Evolutionary conservation across 2,888 invertebrate species (phyloP).

Genomic region (Caenorhabditis sp.): DNA sequence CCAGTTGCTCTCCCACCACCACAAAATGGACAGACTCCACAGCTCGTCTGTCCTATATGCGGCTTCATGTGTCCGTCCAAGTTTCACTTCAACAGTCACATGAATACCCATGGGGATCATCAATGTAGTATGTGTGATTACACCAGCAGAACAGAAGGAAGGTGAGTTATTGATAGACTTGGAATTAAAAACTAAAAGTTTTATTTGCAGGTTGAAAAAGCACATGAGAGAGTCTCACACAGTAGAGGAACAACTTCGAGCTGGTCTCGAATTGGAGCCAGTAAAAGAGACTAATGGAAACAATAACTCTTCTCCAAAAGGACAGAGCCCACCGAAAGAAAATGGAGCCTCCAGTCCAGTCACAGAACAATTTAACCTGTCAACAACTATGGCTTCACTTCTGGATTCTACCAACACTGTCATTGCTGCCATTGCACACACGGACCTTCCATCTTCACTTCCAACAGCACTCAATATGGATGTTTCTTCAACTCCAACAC

Average conservation of each 20-base stretch:
- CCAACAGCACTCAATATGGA: slow-evolving; percentile 43
- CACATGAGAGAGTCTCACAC: slow-evolving; percentile 86
- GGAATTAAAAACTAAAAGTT: neutral
- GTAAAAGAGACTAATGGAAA: slow-evolving; percentile 34
- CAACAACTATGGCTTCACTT: slow-evolving; percentile 74
- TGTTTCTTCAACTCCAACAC: slow-evolving; percentile 37
- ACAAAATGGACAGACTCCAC: slow-evolving; percentile 64
- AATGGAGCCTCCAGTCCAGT: slow-evolving; percentile 38
- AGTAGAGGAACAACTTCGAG: slow-evolving; percentile 83
- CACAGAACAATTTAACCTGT: slow-evolving; percentile 53
- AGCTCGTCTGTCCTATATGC: slow-evolving; percentile 84
- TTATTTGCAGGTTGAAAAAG: slow-evolving; percentile 83
- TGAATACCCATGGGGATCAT: slow-evolving; percentile 86
- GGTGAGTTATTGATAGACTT: no score
- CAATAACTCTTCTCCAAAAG: slow-evolving; percentile 30
- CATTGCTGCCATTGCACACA: slow-evolving; percentile 44
- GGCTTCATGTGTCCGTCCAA: slow-evolving; percentile 84
- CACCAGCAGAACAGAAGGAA: slow-evolving; percentile 84
- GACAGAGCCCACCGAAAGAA: slow-evolving; percentile 18
- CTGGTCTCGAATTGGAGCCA: slow-evolving; percentile 78
- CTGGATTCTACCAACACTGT: slow-evolving; percentile 70
- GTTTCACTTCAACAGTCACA: slow-evolving; percentile 85
- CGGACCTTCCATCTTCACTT: slow-evolving; percentile 37
- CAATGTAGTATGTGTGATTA: slow-evolving; percentile 86
- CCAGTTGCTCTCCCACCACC: slow-evolving; percentile 68